Conservation (phyloP, 2,113 vertebrate genomes). For the Cervus canadensis region DNA sequence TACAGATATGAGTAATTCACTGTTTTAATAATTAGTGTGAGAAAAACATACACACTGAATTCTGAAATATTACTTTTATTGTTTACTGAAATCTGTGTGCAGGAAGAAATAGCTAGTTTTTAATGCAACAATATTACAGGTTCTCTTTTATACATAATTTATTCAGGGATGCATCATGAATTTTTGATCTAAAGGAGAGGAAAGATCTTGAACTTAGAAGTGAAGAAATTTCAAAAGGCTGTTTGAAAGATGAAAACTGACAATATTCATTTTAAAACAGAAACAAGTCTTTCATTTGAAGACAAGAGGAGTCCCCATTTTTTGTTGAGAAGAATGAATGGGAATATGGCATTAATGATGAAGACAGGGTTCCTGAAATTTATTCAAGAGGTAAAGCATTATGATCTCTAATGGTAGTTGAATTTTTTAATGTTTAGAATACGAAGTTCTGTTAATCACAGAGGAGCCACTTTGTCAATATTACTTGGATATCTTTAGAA, state of each 20-base stretch:
- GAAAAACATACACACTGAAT: neutral
- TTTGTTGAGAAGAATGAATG: neutral
- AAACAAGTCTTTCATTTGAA: neutral
- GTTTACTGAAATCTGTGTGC: neutral
- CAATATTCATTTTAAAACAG: neutral
- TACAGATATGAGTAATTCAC: neutral
- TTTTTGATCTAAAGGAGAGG: neutral
- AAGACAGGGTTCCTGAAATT: neutral
- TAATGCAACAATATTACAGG: neutral
- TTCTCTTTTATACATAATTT: neutral
- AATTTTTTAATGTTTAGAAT: neutral
- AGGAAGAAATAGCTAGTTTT: neutral
- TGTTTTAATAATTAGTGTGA: neutral
- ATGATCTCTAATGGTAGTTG: neutral
- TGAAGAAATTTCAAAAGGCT: neutral
- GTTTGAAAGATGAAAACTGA: neutral
- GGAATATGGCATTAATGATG: neutral
- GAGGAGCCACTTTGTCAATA: neutral
- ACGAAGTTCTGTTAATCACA: neutral
- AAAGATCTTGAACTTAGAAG: neutral
- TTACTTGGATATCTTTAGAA: neutral
- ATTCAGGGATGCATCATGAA: neutral
- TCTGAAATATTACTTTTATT: neutral
- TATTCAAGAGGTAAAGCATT: neutral
- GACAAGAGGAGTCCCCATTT: neutral